Conservation (phyloP, 2,888 invertebrate species). For the Sesia apiformis region DNA sequence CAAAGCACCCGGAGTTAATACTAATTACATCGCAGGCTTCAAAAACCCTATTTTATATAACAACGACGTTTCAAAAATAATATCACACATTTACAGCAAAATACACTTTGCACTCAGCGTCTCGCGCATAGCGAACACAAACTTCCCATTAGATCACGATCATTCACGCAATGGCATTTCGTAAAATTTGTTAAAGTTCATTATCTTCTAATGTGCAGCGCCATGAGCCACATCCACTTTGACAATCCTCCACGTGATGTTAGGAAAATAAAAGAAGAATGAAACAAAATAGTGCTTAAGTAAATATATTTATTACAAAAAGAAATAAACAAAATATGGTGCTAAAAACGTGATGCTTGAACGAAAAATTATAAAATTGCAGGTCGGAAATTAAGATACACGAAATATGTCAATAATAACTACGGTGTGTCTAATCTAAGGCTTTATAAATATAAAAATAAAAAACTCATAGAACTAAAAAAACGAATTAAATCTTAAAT, state of each 20-base stretch:
- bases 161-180: conserved; percentile 46
- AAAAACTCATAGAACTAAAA: background rate
- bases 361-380: conserved; percentile 37
- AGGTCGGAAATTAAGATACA: conserved; percentile 23
- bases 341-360: conserved; percentile 19
- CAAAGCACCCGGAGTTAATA: conserved; percentile 73
- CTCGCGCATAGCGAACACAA: conserved; percentile 1
- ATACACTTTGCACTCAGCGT: conserved; percentile 51
- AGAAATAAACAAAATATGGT: conserved; percentile 30
- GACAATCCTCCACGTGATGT: conserved; percentile 60
- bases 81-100: conserved; percentile 70
- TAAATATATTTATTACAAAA: conserved; percentile 45
- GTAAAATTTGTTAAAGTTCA: conserved; percentile 48
- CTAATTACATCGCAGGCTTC: conserved; percentile 70
- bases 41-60: conserved; percentile 54
- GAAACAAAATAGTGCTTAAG: conserved; percentile 37
- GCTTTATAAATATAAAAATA: background rate
- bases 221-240: conserved; percentile 61
- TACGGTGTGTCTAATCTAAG: conserved; percentile 9
- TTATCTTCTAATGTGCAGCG: conserved; percentile 59
- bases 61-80: conserved; percentile 64
- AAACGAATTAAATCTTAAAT: background rate
- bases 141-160: conserved; percentile 29
- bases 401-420: conserved; percentile 3
- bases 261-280: conserved; percentile 30